Base-by-base conservation (phyloP, 2,888 invertebrate species). In the Listrodromus nycthemerus region DNA sequence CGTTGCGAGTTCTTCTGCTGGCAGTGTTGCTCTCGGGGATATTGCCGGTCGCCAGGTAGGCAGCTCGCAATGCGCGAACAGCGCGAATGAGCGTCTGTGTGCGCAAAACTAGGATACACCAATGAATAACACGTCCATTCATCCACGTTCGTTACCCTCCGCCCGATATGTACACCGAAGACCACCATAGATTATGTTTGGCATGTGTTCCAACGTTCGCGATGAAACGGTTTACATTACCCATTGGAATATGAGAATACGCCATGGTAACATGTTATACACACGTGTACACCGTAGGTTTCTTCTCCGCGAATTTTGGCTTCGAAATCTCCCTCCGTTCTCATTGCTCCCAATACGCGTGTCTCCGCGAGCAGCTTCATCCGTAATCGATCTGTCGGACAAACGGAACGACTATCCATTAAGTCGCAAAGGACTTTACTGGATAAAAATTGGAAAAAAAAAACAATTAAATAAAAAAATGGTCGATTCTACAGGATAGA, bases 81-180 rank as follows among this genome's bases (percentile, higher is more conserved):
- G 48, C 30, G 75, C 13, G 48, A 37, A 41, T 24, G 8, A 21
- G 33, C 66, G 45, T 37, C n/a, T 75, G 16, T 69, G 48, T 21
- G 66, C 73, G 73, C 65, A 73, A 41, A 73, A 58, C 65, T 80
- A 73, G 74, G 80, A 63, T 70, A 80, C 75, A 80, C 58, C 50
- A 21, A 69, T 76, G 79, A 85, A 85, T 86, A 78, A 81, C 71
- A 58, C 45, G 75, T 75, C 76, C 71, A 86, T 85, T 86, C 85
- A 85, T 78, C 70, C 75, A 84, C 80, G 63, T 75, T 71, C 83
- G 24, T 65, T 65, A 69, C 75, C 77, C 71, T 78, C 48, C 41
- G 52, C 55, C 52, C 55, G 27, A 70, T 71, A 45, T 16, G 41
- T 45, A 61, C 63, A 73, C 48, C 69, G 48, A 8, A 55, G 67